Evolutionary conservation across 1,140 invertebrate genomes (phyloP).

Genomic region (Prorops nasuta): DNA sequence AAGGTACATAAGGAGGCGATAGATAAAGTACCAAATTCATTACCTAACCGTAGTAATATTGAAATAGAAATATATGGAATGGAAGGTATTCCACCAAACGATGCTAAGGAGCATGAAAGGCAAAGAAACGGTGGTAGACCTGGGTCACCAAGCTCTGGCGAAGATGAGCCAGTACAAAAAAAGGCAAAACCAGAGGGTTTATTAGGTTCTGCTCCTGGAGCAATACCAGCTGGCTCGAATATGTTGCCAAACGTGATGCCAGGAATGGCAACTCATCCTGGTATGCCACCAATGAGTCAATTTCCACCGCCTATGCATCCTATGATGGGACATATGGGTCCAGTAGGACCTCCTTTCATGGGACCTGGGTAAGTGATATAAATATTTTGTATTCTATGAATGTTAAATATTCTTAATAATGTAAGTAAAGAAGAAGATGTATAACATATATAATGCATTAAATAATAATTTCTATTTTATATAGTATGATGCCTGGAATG

Average conservation of each 20-base stretch:
- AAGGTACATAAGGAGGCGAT: slow-evolving; percentile 99
- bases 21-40: slow-evolving; percentile 98
- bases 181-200: slow-evolving; percentile 67
- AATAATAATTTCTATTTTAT: slow-evolving; percentile 23
- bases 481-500: slow-evolving; percentile 56
- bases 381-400: no score
- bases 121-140: slow-evolving; percentile 68
- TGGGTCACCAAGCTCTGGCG: slow-evolving; percentile 64
- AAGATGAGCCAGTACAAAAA: slow-evolving; percentile 76
- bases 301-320: slow-evolving; percentile 60
- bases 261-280: slow-evolving; percentile 55
- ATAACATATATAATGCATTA: neutral
- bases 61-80: slow-evolving; percentile 99
- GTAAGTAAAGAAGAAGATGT: slow-evolving; percentile 1
- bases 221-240: slow-evolving; percentile 52
- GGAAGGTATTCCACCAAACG: slow-evolving; percentile 98
- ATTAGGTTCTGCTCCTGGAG: slow-evolving; percentile 57
- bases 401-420: slow-evolving; percentile 9
- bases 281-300: slow-evolving; percentile 62
- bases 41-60: slow-evolving; percentile 96
- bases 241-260: slow-evolving; percentile 60
- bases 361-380: slow-evolving; percentile 61
- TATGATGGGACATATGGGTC: slow-evolving; percentile 73
- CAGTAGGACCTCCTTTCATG: slow-evolving; percentile 70
- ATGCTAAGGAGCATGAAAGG: slow-evolving; percentile 91